phyloP scores from a whole-genome alignment of 2,113 vertebrate genomes.

The Pungitius pungitius region DNA sequence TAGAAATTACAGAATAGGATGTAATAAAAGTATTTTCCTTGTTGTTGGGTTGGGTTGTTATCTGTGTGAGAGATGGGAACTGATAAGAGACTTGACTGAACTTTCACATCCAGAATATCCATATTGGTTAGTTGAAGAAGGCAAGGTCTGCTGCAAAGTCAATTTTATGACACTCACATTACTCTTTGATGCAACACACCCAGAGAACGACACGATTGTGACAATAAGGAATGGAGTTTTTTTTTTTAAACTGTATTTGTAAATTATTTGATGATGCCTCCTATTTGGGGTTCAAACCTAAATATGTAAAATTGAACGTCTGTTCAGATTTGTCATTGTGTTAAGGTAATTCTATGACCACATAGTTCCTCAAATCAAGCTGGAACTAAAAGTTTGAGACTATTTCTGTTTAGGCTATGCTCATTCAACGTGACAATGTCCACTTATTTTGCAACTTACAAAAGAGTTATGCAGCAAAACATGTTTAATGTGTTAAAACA shows the following conservation, averaged over 20 bases:
- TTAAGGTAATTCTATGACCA: not conserved
- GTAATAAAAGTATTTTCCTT: not conserved
- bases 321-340: not conserved
- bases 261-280: not conserved
- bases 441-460: not conserved
- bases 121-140: not conserved
- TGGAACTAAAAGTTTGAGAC: not conserved
- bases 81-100: not conserved
- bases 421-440: too few relatives aligned
- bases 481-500: not conserved
- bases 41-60: not conserved
- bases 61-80: constrained; percentile 49
- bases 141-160: constrained; percentile 20
- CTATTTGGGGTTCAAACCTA: not conserved
- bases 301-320: not conserved
- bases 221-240: too few relatives aligned
- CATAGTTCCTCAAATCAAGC: not conserved
- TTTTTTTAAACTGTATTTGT: not conserved
- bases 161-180: not conserved
- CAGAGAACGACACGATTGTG: not conserved
- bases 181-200: constrained; percentile 7
- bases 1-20: not conserved
- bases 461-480: not conserved
- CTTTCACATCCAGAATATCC: constrained; percentile 6
- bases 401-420: not conserved